A percentile compares a stretch with the other conserved stretches of the same genome.
Conservation (phyloP, 2,888 invertebrate species). For the Cybosia mesomella region DNA sequence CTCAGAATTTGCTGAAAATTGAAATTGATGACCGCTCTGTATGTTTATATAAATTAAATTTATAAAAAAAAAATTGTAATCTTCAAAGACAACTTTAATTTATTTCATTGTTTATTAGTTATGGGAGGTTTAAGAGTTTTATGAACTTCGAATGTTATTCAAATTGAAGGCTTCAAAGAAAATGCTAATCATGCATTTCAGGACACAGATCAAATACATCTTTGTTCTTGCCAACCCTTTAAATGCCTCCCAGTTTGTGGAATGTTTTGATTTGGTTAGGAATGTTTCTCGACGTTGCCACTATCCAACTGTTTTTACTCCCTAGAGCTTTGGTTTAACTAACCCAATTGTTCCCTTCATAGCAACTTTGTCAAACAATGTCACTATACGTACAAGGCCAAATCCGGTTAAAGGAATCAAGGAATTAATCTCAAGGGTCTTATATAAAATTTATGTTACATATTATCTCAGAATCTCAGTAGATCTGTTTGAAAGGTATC, state of each 20-base stretch:
- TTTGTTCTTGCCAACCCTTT: constrained; percentile 24
- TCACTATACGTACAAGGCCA: constrained; percentile 9
- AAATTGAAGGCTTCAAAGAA: neutral
- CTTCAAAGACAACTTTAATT: no score
- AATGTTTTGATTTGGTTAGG: constrained; percentile 38
- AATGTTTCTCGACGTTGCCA: constrained; percentile 34
- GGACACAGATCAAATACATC: constrained; percentile 7
- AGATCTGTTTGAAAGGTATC: constrained; percentile 2
- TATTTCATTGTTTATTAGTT: no score
- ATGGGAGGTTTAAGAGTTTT: no score
- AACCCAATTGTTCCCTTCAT: constrained; percentile 3
- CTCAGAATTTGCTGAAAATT: no score
- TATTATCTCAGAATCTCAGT: constrained; percentile 3
- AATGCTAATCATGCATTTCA: neutral
- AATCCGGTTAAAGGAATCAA: constrained; percentile 10
- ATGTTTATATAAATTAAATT: no score
- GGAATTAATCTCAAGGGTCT: constrained; percentile 7
- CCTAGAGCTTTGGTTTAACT: constrained; percentile 9
- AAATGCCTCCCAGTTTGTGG: constrained; percentile 42
- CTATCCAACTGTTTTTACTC: constrained; percentile 11
- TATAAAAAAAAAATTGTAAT: no score
- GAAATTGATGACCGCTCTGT: no score
- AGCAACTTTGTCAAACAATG: constrained; percentile 4
- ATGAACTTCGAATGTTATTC: no score
- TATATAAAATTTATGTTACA: constrained; percentile 3